These are phyloP conservation scores for Nasonia oneida DNA, from an alignment of 2,888 invertebrate genomes.

Conservation along the genomic window DNA sequence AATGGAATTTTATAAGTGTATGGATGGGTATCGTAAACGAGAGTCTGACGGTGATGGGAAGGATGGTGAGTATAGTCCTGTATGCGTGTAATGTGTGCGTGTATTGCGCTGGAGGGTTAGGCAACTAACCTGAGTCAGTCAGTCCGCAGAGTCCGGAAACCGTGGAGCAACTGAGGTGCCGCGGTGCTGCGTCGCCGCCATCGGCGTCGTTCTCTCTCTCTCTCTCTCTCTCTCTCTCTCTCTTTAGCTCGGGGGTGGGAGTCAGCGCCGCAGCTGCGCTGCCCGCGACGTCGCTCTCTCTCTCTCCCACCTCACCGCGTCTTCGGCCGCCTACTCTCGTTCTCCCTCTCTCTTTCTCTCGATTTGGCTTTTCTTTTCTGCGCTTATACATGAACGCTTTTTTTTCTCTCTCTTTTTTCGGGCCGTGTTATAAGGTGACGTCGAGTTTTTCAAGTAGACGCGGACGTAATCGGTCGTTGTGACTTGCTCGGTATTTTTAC, in stretches of 20 bases:
- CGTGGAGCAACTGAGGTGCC: slow-evolving; percentile 74
- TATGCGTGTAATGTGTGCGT: not conserved
- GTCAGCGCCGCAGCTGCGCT: slow-evolving; percentile 39
- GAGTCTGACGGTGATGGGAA: too few species aligned
- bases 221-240: slow-evolving; percentile 32
- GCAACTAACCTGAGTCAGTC: slow-evolving; percentile 72
- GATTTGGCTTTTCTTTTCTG: not conserved
- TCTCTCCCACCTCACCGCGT: slow-evolving; percentile 16
- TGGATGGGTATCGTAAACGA: too few species aligned
- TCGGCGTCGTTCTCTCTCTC: slow-evolving; percentile 55
- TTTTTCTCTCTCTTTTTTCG: not conserved
- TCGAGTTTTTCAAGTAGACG: too few species aligned
- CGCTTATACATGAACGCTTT: not conserved
- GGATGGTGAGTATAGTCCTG: not conserved
- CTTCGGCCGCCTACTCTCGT: not conserved
- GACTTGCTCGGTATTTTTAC: too few species aligned
- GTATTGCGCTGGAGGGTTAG: not conserved
- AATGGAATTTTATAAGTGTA: too few species aligned
- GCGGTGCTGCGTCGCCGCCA: slow-evolving; percentile 60
- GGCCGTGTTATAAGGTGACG: too few species aligned
- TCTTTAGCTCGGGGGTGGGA: slow-evolving; percentile 8
- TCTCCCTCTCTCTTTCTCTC: not conserved
- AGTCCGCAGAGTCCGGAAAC: slow-evolving; percentile 77
- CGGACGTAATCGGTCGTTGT: too few species aligned
- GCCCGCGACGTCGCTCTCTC: slow-evolving; percentile 47